Evolutionary conservation across 2,888 invertebrate genomes (phyloP), one percentile per base, ranked within the genome.

Genomic region (Anaspis maculata): DNA sequence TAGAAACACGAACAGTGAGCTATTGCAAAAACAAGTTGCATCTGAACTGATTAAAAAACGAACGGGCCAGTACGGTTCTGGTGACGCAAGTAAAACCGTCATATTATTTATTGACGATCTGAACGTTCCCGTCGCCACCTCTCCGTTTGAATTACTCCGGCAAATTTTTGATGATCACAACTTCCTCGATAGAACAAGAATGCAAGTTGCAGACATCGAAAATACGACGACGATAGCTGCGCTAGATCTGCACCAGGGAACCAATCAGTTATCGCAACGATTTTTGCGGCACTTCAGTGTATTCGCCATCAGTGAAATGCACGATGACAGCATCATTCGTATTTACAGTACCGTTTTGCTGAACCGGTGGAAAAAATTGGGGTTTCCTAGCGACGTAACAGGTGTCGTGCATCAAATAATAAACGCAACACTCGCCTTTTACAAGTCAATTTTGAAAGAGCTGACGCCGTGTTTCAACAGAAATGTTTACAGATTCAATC

Each of bases 71-170:
- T 79, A 70, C 51, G 72, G 72, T 0, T 73, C 77, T 1, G 68
- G 71, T 3, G 58, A 64, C 39, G n/a, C n/a, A n/a, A 69, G 70
- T 6, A 72, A 74, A 50, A 66, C 66, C 29, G 72, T 73, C 31
- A 58, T 81, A 5, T 71, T 79, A 37, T 79, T 79, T 50, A 67
- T 82, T 13, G 81, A 82, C 51, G 80, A 82, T 54, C 54, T 81
- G 44, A 74, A 76, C 54, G 64, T 72, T 63, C 70, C 74, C n/a
- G 9, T 6, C 6, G 69, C 68, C 3, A 70, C 67, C 43, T 70
- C 72, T 3, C 69, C 74, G 4, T 64, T 76, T 13, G 81, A 81
- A 54, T 61, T 81, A 13, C 61, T 81, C 4, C 59, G 81, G 10
- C 78, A 79, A 51, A 72, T 69, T 52, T 66, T 78, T 25, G 79